Evolutionary conservation across 2,888 invertebrate genomes (phyloP).

Genomic region (Tineola bisselliella): DNA sequence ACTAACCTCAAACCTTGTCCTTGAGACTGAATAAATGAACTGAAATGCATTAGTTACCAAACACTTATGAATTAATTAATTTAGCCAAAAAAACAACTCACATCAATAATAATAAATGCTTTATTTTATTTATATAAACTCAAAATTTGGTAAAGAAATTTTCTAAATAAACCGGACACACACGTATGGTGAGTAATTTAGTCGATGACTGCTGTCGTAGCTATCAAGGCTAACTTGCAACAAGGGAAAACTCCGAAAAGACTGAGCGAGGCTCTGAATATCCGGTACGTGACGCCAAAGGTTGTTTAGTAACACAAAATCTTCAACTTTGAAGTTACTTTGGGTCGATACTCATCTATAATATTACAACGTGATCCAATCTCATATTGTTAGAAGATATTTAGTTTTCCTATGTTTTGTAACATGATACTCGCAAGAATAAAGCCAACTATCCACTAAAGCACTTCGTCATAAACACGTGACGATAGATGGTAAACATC

Average conservation of each 20-base stretch:
- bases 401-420: not conserved
- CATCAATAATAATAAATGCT: too few species aligned
- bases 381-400: not conserved
- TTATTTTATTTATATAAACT: too few species aligned
- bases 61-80: too few species aligned
- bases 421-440: too few species aligned
- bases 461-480: too few species aligned
- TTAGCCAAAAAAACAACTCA: too few species aligned
- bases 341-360: not conserved
- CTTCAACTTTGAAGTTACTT: not conserved
- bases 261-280: not conserved
- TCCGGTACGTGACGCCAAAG: not conserved
- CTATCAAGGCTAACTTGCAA: conserved; percentile 4
- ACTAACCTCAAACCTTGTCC: too few species aligned
- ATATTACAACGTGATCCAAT: not conserved
- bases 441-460: too few species aligned
- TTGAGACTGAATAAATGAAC: too few species aligned
- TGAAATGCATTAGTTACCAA: too few species aligned
- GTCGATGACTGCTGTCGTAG: not conserved
- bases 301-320: not conserved
- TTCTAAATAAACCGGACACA: not conserved
- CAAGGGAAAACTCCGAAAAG: conserved; percentile 4
- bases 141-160: not conserved
- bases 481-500: too few species aligned
- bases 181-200: not conserved